Conservation (phyloP, 2,888 invertebrate species). For the Myopa testacea region DNA sequence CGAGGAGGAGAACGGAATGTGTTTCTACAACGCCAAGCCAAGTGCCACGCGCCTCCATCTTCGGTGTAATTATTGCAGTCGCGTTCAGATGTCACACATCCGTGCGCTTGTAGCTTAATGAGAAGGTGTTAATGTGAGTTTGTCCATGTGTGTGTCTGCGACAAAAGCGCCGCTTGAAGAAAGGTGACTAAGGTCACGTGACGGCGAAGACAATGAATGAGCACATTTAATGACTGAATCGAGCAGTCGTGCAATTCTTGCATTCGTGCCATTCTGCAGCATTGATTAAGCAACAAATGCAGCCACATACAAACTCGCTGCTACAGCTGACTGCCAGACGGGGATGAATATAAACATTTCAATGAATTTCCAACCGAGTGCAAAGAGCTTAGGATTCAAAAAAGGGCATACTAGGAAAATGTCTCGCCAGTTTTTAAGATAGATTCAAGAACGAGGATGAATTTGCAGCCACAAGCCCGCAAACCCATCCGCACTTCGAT, state of each 20-base stretch:
- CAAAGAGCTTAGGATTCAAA: neutral
- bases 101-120: constrained; percentile 1
- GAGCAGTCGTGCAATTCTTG: no score
- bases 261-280: no score
- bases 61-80: neutral
- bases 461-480: neutral
- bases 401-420: constrained; percentile 17
- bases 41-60: constrained; percentile 3
- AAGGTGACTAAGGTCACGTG: constrained; percentile 15
- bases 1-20: neutral
- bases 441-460: neutral
- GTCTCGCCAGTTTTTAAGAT: neutral
- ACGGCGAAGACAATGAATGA: neutral
- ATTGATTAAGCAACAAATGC: no score
- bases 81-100: neutral
- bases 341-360: no score
- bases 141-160: neutral
- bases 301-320: no score
- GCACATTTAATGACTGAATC: no score
- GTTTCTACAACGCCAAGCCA: constrained; percentile 1
- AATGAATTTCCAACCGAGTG: neutral
- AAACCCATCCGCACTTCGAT: neutral
- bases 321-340: no score
- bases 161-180: constrained; percentile 1
- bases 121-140: constrained; percentile 4